These are phyloP conservation scores for Drosophila tanythrix DNA, from an alignment of 2,888 invertebrate species.

Conservation along the genomic window DNA sequence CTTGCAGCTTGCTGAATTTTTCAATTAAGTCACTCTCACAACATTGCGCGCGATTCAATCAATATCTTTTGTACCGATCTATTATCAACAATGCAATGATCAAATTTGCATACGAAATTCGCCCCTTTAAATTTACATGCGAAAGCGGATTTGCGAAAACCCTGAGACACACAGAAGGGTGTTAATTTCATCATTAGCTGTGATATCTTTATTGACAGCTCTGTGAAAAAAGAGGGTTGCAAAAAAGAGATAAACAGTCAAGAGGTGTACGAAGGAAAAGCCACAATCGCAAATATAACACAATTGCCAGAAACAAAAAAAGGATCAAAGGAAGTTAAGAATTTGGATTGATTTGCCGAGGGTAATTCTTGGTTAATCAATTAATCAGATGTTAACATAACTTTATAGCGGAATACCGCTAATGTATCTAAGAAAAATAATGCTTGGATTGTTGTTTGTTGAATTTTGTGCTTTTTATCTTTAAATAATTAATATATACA, in stretches of 20 bases:
- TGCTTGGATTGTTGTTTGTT: not conserved
- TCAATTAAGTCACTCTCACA: slow-evolving; percentile 56
- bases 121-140: slow-evolving; percentile 36
- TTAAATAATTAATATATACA: slow-evolving; percentile 44
- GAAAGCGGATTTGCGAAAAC: slow-evolving; percentile 45
- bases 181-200: slow-evolving; percentile 71
- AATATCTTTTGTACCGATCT: not conserved
- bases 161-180: slow-evolving; percentile 48
- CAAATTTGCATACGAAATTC: slow-evolving; percentile 48
- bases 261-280: slow-evolving; percentile 55
- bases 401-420: not conserved
- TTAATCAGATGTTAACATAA: slow-evolving; percentile 16
- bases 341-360: slow-evolving; percentile 13
- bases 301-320: slow-evolving; percentile 35
- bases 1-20: slow-evolving; percentile 17
- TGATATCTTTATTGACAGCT: not conserved
- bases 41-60: slow-evolving; percentile 33
- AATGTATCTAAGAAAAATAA: not conserved
- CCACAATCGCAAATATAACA: slow-evolving; percentile 68
- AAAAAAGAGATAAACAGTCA: slow-evolving; percentile 51
- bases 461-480: slow-evolving; percentile 34
- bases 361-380: slow-evolving; percentile 25
- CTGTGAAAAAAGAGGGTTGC: slow-evolving; percentile 37
- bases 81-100: not conserved
- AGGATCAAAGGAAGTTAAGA: slow-evolving; percentile 14